A percentile compares a stretch with the other conserved stretches of the same genome.
Conservation (phyloP, 2,113 vertebrate genomes). For the Geococcyx californianus region DNA sequence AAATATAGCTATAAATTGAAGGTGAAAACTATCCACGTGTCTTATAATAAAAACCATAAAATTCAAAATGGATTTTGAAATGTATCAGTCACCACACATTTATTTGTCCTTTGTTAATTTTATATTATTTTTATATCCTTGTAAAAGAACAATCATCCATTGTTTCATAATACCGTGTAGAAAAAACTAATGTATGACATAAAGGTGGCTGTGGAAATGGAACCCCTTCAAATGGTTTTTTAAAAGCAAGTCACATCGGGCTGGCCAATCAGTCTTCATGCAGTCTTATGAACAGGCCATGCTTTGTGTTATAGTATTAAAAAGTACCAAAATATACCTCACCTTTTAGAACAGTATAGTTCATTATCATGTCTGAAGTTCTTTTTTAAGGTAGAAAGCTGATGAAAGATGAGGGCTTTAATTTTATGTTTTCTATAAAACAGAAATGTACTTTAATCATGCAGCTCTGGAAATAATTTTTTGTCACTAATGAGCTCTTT, state of each 20-base stretch:
- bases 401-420: neutral
- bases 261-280: neutral
- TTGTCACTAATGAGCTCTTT: neutral
- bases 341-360: neutral
- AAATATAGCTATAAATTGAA: neutral
- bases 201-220: neutral
- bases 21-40: neutral
- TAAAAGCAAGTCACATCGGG: neutral
- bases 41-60: neutral
- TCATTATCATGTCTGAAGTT: neutral
- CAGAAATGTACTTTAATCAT: neutral
- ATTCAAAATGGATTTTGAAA: neutral
- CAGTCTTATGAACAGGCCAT: neutral
- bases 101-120: neutral
- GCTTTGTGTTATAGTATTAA: neutral
- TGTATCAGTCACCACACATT: neutral
- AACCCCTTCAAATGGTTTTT: neutral
- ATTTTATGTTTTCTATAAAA: neutral
- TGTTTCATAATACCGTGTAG: neutral
- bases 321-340: neutral
- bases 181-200: neutral
- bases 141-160: neutral
- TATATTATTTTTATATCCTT: neutral
- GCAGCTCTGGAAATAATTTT: neutral
- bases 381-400: neutral